Evolutionary conservation across 2,113 vertebrate species (phyloP), one percentile per base, ranked within the genome.

Genomic region (Dromaius novaehollandiae): DNA sequence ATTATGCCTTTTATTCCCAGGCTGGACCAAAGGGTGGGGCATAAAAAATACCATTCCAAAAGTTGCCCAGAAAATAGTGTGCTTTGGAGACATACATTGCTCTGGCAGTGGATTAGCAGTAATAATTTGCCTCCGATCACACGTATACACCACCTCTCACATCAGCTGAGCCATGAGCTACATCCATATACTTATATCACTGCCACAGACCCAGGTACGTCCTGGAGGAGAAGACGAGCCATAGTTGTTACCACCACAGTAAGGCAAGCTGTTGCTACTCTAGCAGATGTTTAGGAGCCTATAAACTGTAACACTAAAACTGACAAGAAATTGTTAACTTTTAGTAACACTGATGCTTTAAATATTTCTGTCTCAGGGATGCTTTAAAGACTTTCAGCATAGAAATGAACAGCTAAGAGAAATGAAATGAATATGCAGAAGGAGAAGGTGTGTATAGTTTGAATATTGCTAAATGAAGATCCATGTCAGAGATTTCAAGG

Each of bases 1-100:
- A 92, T 79, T 89, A 92, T 92, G 92, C 24, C 83, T 79, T 93
- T 96, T 84, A 76, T 83, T 86, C 38, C 46, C 42, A 84, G 65
- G 60, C 73, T 89, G 56, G 36, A 38, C 58, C 81, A 89, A 77
- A 0, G 81, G 81, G 94, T 91, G 86, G 48, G 87, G 60, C 70
- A 87, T 51, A 89, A 94, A 76, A 38, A 92, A 79, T 65, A 36
- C 65, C 87, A 80, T 50, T 85, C 89, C 63, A 88, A 94, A 95
- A 85, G 58, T 75, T 93, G 71, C 36, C 30, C 34, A 89, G 69
- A 86, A 88, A 92, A 94, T 70, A 92, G 56, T 0, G 0, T 66
- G 68, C 34, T 50, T 36, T 22, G 28, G 56, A 87, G 56, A 82
- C 19, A 58, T 34, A 56, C 28, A 69, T 77, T 93, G 24, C 22